Evolutionary conservation across 2,113 vertebrate genomes (phyloP).

Genomic region (Labrus mixtus): DNA sequence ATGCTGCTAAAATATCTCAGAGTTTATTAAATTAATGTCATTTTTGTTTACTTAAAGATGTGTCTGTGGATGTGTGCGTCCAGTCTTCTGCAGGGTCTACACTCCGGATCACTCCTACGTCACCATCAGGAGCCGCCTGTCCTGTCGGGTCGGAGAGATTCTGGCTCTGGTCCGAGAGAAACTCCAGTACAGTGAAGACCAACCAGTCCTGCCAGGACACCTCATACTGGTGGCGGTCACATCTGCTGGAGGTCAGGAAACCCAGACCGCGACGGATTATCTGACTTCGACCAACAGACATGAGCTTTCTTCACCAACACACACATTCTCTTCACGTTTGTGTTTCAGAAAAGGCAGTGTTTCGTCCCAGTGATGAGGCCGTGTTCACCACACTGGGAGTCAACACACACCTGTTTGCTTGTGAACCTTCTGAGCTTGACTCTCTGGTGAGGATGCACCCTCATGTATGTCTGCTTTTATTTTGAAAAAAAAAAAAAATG

Average conservation of each 20-base stretch:
- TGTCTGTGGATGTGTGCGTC: not conserved
- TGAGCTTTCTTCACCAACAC: not conserved
- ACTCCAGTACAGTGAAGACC: conserved; percentile 95
- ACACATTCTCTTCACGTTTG: not conserved
- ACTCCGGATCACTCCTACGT: conserved; percentile 97
- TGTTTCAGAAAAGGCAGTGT: conserved; percentile 90
- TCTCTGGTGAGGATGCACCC: conserved; percentile 91
- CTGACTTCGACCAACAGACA: not conserved
- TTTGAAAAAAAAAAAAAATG: no score
- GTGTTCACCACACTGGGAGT: conserved; percentile 97
- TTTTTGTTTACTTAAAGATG: not conserved
- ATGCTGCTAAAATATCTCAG: no score
- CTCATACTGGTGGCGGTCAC: conserved; percentile 93
- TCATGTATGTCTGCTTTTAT: no score
- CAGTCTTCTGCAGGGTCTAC: conserved; percentile 98
- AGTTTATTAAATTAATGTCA: no score
- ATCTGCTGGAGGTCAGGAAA: conserved; percentile 88
- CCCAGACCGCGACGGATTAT: no score
- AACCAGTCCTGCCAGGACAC: conserved; percentile 86
- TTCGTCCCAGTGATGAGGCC: conserved; percentile 95
- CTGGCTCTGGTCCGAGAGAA: conserved; percentile 93
- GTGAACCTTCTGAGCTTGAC: conserved; percentile 89
- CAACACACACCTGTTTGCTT: conserved; percentile 97
- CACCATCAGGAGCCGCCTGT: conserved; percentile 95
- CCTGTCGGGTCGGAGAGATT: conserved; percentile 95